Conservation (phyloP, 2,113 vertebrate genomes). For the Monopterus albus region DNA sequence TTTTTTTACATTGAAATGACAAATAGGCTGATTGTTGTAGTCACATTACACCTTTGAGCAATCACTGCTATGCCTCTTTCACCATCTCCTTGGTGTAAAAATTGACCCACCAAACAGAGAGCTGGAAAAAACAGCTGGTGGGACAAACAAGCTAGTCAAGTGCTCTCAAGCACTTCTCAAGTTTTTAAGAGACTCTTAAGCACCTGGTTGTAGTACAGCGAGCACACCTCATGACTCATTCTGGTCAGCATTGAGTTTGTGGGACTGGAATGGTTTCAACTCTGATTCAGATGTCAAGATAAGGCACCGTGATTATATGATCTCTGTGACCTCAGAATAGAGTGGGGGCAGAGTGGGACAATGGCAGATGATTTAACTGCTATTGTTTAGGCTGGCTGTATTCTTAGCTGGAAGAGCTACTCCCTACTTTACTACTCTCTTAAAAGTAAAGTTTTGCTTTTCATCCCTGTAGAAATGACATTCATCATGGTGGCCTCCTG, state of each 20-base stretch:
- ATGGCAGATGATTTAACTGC: slow-evolving; percentile 35
- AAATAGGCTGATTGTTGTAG: slow-evolving; percentile 20
- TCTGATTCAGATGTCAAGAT: slow-evolving; percentile 43
- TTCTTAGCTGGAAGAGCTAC: slow-evolving; percentile 22
- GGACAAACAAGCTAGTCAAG: slow-evolving; percentile 31
- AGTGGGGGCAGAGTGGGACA: slow-evolving; percentile 10
- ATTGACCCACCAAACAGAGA: slow-evolving; percentile 37
- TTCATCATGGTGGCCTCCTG: slow-evolving; percentile 17
- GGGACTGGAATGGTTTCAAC: slow-evolving; percentile 29
- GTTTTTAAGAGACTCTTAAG: slow-evolving; percentile 62
- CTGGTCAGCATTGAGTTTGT: slow-evolving; percentile 33
- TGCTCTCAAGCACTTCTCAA: slow-evolving; percentile 56
- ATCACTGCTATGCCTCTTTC: background rate
- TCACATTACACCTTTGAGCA: slow-evolving; percentile 26
- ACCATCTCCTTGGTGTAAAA: slow-evolving; percentile 46
- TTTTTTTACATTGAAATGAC: background rate
- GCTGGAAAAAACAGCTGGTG: slow-evolving; percentile 49
- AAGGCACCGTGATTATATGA: slow-evolving; percentile 13
- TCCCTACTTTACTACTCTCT: slow-evolving; percentile 36
- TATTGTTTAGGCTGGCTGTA: slow-evolving; percentile 44
- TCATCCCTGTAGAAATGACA: slow-evolving; percentile 20
- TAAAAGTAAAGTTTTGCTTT: background rate
- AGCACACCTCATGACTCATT: slow-evolving; percentile 45
- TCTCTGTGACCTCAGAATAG: slow-evolving; percentile 20
- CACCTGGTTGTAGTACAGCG: background rate